Evolutionary conservation across 2,113 vertebrate genomes (phyloP), one percentile per base, ranked within the genome.

Genomic region (Heterochromis multidens): DNA sequence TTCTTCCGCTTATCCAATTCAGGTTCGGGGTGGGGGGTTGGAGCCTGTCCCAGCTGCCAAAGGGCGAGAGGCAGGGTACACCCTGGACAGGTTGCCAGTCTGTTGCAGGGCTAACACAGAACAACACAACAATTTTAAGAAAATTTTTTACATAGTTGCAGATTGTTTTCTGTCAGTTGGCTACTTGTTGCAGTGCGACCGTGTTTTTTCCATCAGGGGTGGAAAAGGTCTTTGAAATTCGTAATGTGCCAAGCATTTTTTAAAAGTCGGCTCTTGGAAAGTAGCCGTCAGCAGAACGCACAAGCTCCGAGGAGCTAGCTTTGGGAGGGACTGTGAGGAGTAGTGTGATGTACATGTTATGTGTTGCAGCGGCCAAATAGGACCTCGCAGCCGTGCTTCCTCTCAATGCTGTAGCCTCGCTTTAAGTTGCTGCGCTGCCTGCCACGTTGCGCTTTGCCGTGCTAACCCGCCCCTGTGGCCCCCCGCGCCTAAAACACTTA

Each of bases 381-480:
- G 85, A 82, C 60, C 37, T 86, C 25, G 35, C 78, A 56, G 84
- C 61, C 19, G 7, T 82, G 90, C 86, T 91, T 82, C 87, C 80
- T 91, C 65, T 70, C 74, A 74, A 60, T 52, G 40, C 86, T 77
- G 84, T 84, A 86, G 84, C 87, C 79, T 85, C 23, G 84, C 92
- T 94, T 95, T 76, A 80, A 90, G 86, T 89, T 79, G 90, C 92
- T 90, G 88, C 61, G 77, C 92, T 89, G 91, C 91, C 91, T 94
- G 92, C 92, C 85, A 86, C 90, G 85, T 89, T 89, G 90, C 80
- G 94, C 94, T 94, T 95, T 85, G 93, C 94, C 79, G 86, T 93
- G 91, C 92, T 94, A 93, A 94, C 92, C 87, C 46, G 88, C 87
- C 88, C 80, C 83, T 72, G 72, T 58, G 80, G 70, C 77, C 89